Conservation (phyloP, 2,888 invertebrate genomes). For the Mycalesis mineus region DNA sequence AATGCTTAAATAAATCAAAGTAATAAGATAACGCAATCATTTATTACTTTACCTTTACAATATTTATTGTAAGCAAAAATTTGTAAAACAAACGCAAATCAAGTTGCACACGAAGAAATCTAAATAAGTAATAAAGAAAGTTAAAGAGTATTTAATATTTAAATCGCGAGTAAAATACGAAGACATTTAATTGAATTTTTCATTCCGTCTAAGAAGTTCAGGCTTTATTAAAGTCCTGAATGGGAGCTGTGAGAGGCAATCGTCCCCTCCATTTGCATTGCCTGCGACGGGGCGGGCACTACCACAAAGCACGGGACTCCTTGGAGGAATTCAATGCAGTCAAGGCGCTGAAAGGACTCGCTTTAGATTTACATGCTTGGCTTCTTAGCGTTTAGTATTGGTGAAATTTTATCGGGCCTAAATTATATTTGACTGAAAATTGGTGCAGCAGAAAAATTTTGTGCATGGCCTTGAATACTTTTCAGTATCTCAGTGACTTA, state of each 20-base stretch:
- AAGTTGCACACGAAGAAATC: not conserved
- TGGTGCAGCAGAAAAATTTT: too few species aligned
- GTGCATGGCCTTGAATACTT: too few species aligned
- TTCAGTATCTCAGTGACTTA: too few species aligned
- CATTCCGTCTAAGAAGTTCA: slow-evolving; percentile 21
- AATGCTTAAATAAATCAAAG: too few species aligned
- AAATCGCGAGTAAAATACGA: slow-evolving; percentile 14
- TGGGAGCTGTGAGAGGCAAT: slow-evolving; percentile 26
- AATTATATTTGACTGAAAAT: too few species aligned
- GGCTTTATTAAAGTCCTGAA: slow-evolving; percentile 28
- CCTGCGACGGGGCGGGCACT: slow-evolving; percentile 17
- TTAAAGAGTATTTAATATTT: slow-evolving; percentile 3
- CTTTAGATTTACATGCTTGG: slow-evolving; percentile 18
- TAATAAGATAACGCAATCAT: too few species aligned
- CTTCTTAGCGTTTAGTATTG: slow-evolving; percentile 15
- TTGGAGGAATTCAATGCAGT: slow-evolving; percentile 26
- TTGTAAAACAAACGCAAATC: too few species aligned
- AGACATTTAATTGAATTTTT: slow-evolving; percentile 29
- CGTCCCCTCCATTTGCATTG: slow-evolving; percentile 28
- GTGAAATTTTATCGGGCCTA: slow-evolving; percentile 5
- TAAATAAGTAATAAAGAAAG: not conserved
- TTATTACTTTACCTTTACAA: too few species aligned
- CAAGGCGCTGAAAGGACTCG: slow-evolving; percentile 22
- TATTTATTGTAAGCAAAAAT: too few species aligned
- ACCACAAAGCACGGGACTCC: slow-evolving; percentile 25